Percentiles rank a stretch among this genome's conserved stretches.
Evolutionary conservation across 2,888 invertebrate species (phyloP).

Genomic region (Dryocosmus kuriphilus): DNA sequence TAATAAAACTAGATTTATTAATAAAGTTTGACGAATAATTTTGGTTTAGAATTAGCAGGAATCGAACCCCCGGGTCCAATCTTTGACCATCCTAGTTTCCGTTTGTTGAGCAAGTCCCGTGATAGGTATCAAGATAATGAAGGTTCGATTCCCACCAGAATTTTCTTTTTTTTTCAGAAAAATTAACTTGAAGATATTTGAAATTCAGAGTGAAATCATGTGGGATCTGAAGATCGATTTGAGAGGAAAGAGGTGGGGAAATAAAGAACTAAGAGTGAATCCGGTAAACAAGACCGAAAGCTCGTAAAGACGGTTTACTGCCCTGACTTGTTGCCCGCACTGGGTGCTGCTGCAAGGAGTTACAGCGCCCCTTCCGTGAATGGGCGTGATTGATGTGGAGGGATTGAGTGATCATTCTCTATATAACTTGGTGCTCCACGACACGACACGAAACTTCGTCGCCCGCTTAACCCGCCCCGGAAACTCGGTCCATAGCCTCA

Average conservation of each 20-base stretch:
- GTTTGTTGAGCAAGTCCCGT: no score
- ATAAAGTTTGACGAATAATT: no score
- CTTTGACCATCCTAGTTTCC: no score
- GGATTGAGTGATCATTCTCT: conserved; percentile 73
- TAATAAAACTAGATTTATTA: no score
- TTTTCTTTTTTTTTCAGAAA: no score
- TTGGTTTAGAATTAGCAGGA: no score
- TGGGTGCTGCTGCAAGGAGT: conserved; percentile 44
- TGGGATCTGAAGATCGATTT: background rate
- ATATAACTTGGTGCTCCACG: conserved; percentile 49
- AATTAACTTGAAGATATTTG: no score
- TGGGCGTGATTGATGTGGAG: conserved; percentile 71
- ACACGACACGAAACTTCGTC: conserved; percentile 17
- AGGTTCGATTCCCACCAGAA: no score
- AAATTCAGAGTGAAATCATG: background rate
- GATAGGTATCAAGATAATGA: no score
- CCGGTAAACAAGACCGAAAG: conserved; percentile 49
- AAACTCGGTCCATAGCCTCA: conserved; percentile 6
- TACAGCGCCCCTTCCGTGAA: conserved; percentile 50
- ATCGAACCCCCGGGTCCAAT: no score
- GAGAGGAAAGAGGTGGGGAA: background rate
- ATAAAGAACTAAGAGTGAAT: conserved; percentile 28
- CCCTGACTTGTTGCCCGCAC: conserved; percentile 47
- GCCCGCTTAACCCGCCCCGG: conserved; percentile 9
- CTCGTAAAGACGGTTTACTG: conserved; percentile 53